Conservation (phyloP, 2,797 vertebrate species). For the Spondyliosoma cantharus region DNA sequence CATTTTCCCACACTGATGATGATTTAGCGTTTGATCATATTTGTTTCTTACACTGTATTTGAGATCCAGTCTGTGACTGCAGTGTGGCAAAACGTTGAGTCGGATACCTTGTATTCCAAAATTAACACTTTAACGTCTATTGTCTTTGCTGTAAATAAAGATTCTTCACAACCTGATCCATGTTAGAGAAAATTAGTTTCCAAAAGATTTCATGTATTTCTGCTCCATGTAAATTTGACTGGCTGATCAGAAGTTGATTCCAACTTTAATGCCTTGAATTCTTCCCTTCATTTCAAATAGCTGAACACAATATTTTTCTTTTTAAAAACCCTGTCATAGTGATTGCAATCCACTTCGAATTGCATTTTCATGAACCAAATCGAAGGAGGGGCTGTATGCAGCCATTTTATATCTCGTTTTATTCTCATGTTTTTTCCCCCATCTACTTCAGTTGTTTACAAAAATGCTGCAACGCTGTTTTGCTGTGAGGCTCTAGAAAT, state of each 20-base stretch:
- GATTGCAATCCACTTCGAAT: slow-evolving; percentile 18
- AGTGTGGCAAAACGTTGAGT: background rate
- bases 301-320: background rate
- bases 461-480: no score
- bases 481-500: no score
- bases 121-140: background rate
- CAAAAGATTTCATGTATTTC: background rate
- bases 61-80: background rate
- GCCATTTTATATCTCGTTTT: no score
- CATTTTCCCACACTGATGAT: background rate
- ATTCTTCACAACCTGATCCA: background rate
- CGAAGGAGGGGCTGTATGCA: no score
- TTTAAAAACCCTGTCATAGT: background rate
- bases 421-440: no score
- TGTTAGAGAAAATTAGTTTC: background rate
- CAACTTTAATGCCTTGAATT: background rate
- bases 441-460: no score
- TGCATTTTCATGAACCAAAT: background rate
- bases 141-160: background rate
- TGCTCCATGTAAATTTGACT: background rate
- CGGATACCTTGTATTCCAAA: background rate
- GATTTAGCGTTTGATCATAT: slow-evolving; percentile 9
- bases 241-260: background rate
- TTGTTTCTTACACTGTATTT: background rate
- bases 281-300: background rate